Percentiles rank a stretch among this genome's conserved stretches.
Conservation (phyloP, 2,888 invertebrate genomes). For the Drosophila kuntzei region DNA sequence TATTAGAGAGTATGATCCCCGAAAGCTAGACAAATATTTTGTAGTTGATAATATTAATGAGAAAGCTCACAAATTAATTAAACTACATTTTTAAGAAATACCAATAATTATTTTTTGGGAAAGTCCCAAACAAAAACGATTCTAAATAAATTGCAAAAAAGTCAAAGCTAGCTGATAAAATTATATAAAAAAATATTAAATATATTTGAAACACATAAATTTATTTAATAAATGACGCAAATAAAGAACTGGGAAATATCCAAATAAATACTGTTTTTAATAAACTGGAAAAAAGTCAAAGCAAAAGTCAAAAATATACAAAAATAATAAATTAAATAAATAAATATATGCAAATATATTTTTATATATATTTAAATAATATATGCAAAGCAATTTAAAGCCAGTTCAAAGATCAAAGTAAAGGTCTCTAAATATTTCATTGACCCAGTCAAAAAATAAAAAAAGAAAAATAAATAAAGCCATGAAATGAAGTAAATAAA, state of each 20-base stretch:
- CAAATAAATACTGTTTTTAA: background rate
- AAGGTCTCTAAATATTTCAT: constrained; percentile 14
- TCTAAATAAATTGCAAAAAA: background rate
- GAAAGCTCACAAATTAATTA: background rate
- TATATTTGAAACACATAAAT: too few relatives aligned
- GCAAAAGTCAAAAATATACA: background rate
- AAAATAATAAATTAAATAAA: background rate
- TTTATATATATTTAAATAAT: background rate
- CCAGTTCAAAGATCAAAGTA: constrained; percentile 1
- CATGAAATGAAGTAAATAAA: background rate
- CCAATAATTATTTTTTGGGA: background rate
- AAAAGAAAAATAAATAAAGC: background rate
- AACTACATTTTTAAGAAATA: background rate
- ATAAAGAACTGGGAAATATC: background rate
- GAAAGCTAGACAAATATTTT: background rate
- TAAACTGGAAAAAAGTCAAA: background rate
- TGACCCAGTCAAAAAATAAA: constrained; percentile 16
- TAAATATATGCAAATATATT: background rate
- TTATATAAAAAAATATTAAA: background rate
- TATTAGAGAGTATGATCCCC: background rate
- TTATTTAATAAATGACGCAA: too few relatives aligned
- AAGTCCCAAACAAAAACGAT: background rate
- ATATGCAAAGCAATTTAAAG: background rate
- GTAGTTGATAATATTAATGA: background rate
- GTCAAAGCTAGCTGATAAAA: too few relatives aligned